Evolutionary conservation across 2,113 vertebrate species (phyloP), one percentile per base, ranked within the genome.

Genomic region (Perccottus glenii): DNA sequence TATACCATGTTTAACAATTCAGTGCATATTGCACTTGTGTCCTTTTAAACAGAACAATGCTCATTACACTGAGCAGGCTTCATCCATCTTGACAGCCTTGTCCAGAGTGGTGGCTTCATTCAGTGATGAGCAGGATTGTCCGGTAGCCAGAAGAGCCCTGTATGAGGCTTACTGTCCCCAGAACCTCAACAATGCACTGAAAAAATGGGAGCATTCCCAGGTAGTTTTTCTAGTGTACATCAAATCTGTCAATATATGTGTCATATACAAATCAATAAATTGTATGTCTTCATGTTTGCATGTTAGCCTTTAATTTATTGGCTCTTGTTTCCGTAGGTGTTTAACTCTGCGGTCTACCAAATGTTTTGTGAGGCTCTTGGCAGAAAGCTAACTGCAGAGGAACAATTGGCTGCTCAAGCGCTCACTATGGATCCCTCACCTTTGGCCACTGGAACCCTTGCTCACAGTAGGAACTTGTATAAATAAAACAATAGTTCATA

Each of bases 341-440:
- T 99, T 78, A 91, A 91, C 77, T 64, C 78, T 62, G 95, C 94
- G 8, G 85, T 98, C 79, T 93, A 94, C 90, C 78, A 73, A 79
- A 92, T 96, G 90, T 85, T 97, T 15, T 84, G 83, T 77, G 73
- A 88, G 66, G 65, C 82, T 42, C 62, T 93, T 71, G 66, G 77
- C 35, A 78, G 88, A 57, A 90, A 90, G 66, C 70, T 89, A 65
- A 81, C 86, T 60, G 35, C 52, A 36, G 85, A 89, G 32, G 93
- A 93, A 51, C 85, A 75, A 60, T 94, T 96, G 90, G 95, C 95
- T 46, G 85, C 95, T 36, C 90, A 85, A 53, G 93, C 93, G 47
- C 84, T 98, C 65, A 93, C 93, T 78, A 76, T 16, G 52, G 85
- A 92, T 66, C 75, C 77, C 2, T 81, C 67, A 3, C 64, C 72